Evolutionary conservation across 2,888 invertebrate genomes (phyloP).

Genomic region (Agrilus biguttatus): DNA sequence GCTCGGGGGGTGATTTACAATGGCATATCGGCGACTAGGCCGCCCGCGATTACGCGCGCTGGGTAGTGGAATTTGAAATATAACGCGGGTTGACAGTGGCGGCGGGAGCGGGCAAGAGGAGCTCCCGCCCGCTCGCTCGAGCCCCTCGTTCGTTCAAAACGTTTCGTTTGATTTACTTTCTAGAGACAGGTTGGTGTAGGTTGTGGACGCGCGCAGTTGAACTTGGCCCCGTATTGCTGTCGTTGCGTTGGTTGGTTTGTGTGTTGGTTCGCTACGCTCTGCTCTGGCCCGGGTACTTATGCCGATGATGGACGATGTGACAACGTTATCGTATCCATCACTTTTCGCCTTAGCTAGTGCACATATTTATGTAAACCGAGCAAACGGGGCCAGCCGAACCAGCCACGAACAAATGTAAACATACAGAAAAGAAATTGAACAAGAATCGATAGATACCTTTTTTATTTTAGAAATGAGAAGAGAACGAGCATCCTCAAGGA

Average conservation of each 20-base stretch:
- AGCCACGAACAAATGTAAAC: no score
- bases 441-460: no score
- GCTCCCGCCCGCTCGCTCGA: neutral
- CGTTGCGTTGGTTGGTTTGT: no score
- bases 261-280: slow-evolving; percentile 2
- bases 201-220: slow-evolving; percentile 12
- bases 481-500: no score
- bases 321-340: neutral
- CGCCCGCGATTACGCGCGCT: slow-evolving; percentile 10
- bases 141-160: neutral
- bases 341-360: neutral
- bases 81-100: slow-evolving; percentile 12
- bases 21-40: slow-evolving; percentile 7
- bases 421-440: no score
- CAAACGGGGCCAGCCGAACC: no score
- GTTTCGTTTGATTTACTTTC: slow-evolving; percentile 11
- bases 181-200: slow-evolving; percentile 12
- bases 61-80: slow-evolving; percentile 14
- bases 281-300: slow-evolving; percentile 6
- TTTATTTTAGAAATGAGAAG: no score
- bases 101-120: slow-evolving; percentile 9
- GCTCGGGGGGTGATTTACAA: no score
- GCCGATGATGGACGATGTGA: slow-evolving; percentile 2
- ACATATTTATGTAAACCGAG: no score
- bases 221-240: slow-evolving; percentile 10